Evolutionary conservation across 2,113 vertebrate genomes (phyloP).

Genomic region (Embiotoca jacksoni): DNA sequence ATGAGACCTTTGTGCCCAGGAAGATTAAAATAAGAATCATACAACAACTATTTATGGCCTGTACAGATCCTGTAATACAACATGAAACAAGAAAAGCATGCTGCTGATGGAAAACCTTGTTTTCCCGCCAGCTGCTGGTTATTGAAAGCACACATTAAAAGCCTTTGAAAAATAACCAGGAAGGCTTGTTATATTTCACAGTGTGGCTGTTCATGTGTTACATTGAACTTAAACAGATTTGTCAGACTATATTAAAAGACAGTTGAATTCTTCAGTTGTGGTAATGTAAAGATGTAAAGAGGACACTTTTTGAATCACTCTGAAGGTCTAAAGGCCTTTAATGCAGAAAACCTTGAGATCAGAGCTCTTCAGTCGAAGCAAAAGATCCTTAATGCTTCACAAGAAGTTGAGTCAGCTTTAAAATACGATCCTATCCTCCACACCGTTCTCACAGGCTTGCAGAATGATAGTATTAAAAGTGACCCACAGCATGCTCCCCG

Average conservation of each 20-base stretch:
- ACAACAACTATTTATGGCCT: constrained; percentile 31
- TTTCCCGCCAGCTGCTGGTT: constrained; percentile 8
- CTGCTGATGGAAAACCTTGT: constrained; percentile 6
- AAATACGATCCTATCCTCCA: constrained; percentile 40
- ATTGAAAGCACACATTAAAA: constrained; percentile 28
- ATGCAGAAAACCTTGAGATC: constrained; percentile 32
- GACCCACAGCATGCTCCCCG: constrained; percentile 39
- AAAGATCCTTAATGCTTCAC: constrained; percentile 29
- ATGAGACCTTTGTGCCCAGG: constrained; percentile 7
- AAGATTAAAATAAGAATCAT: constrained; percentile 22
- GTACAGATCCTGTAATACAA: constrained; percentile 17
- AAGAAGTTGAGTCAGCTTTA: constrained; percentile 44
- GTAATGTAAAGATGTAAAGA: background rate
- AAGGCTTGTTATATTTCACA: constrained; percentile 8
- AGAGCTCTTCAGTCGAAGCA: constrained; percentile 20
- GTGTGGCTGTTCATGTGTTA: constrained; percentile 8
- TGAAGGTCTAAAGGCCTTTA: background rate
- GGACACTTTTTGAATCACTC: background rate
- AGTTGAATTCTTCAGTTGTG: background rate
- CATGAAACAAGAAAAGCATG: constrained; percentile 26
- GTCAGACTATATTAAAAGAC: constrained; percentile 15
- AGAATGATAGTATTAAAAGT: constrained; percentile 29
- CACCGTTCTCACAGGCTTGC: constrained; percentile 15
- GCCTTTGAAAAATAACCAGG: background rate
- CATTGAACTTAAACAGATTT: constrained; percentile 3